Evolutionary conservation across 2,113 vertebrate genomes (phyloP).

Genomic region (Urocitellus parryii): DNA sequence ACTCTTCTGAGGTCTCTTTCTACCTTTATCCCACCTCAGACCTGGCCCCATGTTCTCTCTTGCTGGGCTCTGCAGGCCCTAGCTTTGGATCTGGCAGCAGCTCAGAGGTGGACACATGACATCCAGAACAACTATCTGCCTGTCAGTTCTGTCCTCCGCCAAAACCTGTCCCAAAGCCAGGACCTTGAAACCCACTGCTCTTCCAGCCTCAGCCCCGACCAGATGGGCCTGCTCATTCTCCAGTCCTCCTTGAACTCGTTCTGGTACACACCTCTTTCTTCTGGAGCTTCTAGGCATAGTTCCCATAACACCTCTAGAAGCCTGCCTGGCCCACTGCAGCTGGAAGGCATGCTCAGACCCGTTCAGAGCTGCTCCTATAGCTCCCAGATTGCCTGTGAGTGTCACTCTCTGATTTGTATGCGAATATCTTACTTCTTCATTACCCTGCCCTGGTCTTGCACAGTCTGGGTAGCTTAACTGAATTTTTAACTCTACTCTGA

Average conservation of each 20-base stretch:
- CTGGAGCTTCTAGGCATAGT: background rate
- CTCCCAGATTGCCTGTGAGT: background rate
- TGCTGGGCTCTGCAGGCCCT: background rate
- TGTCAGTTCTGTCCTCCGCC: background rate
- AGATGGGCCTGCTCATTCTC: background rate
- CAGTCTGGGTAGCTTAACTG: no score
- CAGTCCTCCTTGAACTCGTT: background rate
- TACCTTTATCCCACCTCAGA: background rate
- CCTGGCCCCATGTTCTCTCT: accelerated
- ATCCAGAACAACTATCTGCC: background rate
- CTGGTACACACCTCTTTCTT: no score
- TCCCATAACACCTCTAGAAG: background rate
- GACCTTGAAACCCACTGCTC: background rate
- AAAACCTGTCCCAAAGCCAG: no score
- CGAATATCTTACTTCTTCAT: background rate
- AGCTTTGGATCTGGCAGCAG: background rate
- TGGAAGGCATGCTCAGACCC: background rate
- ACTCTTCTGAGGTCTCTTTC: background rate
- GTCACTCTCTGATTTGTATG: no score
- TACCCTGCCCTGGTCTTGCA: no score
- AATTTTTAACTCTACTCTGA: no score
- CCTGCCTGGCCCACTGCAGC: background rate
- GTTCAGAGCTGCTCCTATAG: background rate
- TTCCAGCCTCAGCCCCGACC: background rate
- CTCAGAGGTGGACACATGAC: background rate